Base-by-base conservation (phyloP, 2,113 vertebrate species). In the Brachyistius frenatus region DNA sequence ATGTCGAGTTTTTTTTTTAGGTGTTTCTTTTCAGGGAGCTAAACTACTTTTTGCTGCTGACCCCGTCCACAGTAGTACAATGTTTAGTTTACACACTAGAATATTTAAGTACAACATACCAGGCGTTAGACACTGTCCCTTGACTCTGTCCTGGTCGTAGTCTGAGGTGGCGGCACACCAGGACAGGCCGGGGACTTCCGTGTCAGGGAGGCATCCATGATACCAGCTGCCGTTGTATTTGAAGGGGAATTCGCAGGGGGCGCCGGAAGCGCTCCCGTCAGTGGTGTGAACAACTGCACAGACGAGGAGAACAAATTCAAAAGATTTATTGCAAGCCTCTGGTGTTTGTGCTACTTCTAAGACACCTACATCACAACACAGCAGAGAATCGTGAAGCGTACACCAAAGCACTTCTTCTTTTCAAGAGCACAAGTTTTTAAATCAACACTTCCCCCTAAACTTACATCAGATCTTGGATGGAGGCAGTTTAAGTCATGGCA, bases 181-280 rank as follows among this genome's bases (percentile, higher is more conserved):
- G 60, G 90, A 89, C 30, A 89, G 75, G 23, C 36, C 85, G 0
- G 4, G n/a, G 4, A 50, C 73, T 0, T 62, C 73, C 2, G 58
- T 72, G 37, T 94, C 93, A 11, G 73, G 80, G 81, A 98, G 80
- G 52, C 98, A 99, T 9, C 93, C 93, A 33, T 99, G 96, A 87
- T 97, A 86, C 98, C 97, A 99, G 0, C 62, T 94, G 33, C 90
- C 76, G 2, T 96, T 93, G 79, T 94, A 84, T 23, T 95, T 93
- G 88, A 99, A 99, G 15, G 98, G 98, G 73, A 99, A 98, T 9
- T 94, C 95, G 77, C 98, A 99, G 44, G 96, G 96, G 35, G 74
- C 91, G 9, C 98, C 98, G 0, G 94, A 93, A 16, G 97, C 94
- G 86, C 97, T 99, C 7, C 97, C 97, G 44, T 89, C 87, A 7